phyloP scores from a whole-genome alignment of 2,113 vertebrate species.

The Seriola dumerili region DNA sequence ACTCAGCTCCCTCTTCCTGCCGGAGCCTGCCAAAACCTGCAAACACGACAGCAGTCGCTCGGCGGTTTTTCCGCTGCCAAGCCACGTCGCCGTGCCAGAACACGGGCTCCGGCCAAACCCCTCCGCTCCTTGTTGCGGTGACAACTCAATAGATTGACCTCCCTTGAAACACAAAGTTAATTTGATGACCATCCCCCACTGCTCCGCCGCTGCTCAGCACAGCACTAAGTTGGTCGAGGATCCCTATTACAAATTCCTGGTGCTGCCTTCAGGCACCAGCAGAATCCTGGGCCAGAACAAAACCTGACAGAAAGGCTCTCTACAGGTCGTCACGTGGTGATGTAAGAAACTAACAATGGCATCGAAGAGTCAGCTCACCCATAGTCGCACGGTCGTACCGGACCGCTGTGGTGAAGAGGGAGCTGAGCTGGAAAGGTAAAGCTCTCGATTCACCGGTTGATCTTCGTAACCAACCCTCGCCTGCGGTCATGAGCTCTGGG shows the following conservation, averaged over 20 bases:
- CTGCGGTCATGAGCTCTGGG: too few relatives aligned
- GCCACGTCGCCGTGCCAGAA: conserved; percentile 48
- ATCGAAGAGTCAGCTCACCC: too few relatives aligned
- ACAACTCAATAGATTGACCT: conserved; percentile 68
- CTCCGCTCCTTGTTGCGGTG: conserved; percentile 43
- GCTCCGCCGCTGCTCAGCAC: conserved; percentile 21
- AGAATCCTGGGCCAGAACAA: background rate
- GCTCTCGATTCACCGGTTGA: too few relatives aligned
- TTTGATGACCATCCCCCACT: conserved; percentile 46
- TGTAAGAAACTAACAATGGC: background rate
- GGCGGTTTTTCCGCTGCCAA: conserved; percentile 62
- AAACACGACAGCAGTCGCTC: conserved; percentile 56
- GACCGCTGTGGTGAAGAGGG: too few relatives aligned
- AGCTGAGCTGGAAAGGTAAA: too few relatives aligned
- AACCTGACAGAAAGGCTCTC: background rate
- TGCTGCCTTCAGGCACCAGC: background rate
- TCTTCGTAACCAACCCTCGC: too few relatives aligned
- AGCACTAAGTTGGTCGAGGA: conserved; percentile 21
- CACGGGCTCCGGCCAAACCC: conserved; percentile 26
- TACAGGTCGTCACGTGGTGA: background rate
- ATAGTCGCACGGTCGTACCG: too few relatives aligned
- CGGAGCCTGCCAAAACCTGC: conserved; percentile 60
- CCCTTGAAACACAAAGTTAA: conserved; percentile 56
- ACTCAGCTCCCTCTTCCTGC: conserved; percentile 63
- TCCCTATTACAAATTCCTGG: background rate